Conservation (phyloP, 2,113 vertebrate genomes). For the Garra rufa region DNA sequence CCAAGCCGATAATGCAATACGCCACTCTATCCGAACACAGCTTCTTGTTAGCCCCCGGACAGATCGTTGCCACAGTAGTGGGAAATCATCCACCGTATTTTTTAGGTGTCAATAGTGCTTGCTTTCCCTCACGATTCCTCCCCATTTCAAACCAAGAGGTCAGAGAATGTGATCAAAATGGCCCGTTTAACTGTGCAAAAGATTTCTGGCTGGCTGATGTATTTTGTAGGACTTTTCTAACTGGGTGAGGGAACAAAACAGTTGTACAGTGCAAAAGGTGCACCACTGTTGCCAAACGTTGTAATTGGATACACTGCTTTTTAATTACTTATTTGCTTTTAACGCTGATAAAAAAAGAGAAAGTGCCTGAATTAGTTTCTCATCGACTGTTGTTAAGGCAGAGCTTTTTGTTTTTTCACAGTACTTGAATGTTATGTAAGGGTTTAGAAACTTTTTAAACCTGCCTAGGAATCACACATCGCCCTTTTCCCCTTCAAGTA, state of each 20-base stretch:
- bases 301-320: slow-evolving; percentile 74
- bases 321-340: slow-evolving; percentile 71
- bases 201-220: slow-evolving; percentile 47
- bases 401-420: slow-evolving; percentile 76
- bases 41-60: slow-evolving; percentile 72
- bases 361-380: slow-evolving; percentile 99
- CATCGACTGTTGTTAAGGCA: slow-evolving; percentile 86
- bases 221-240: slow-evolving; percentile 64
- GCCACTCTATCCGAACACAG: slow-evolving; percentile 75
- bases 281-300: slow-evolving; percentile 83
- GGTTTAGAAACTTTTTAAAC: slow-evolving; percentile 86
- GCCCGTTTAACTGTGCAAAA: slow-evolving; percentile 65
- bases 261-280: slow-evolving; percentile 64
- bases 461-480: slow-evolving; percentile 72
- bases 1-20: slow-evolving; percentile 93
- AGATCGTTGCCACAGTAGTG: slow-evolving; percentile 72
- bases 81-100: slow-evolving; percentile 63
- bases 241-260: slow-evolving; percentile 70
- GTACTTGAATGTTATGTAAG: slow-evolving; percentile 95
- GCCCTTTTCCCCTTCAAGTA: neutral
- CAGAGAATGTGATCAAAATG: slow-evolving; percentile 60
- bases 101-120: slow-evolving; percentile 64
- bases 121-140: slow-evolving; percentile 66
- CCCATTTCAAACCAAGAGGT: slow-evolving; percentile 58
- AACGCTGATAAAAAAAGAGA: slow-evolving; percentile 78